phyloP scores from a whole-genome alignment of 2,888 invertebrate species.

The Pachydiplax longipennis region DNA sequence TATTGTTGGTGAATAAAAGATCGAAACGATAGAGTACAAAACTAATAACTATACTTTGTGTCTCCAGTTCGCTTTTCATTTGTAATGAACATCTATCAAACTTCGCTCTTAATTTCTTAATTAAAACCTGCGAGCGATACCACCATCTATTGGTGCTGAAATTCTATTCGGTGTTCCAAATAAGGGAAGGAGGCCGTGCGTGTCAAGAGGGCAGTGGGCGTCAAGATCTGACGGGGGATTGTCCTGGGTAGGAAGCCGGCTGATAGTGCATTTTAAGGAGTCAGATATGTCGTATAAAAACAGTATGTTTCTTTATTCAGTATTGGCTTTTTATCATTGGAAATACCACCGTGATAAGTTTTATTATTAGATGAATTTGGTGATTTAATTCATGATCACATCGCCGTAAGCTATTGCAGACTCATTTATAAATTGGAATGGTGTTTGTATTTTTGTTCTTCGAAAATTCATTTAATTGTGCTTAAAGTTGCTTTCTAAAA shows the following conservation, averaged over 20 bases:
- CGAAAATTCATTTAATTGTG: background rate
- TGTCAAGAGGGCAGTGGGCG: slow-evolving; percentile 45
- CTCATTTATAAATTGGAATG: background rate
- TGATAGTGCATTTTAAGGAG: background rate
- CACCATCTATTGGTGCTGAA: slow-evolving; percentile 40
- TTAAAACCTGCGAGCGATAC: background rate
- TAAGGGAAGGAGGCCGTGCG: slow-evolving; percentile 46
- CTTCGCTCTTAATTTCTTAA: background rate
- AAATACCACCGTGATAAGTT: background rate
- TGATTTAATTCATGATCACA: background rate
- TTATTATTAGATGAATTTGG: too few species aligned
- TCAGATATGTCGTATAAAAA: slow-evolving; percentile 43
- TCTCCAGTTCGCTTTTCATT: background rate
- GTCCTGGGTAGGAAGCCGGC: slow-evolving; percentile 33
- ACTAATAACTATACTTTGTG: too few species aligned
- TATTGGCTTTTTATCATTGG: too few species aligned
- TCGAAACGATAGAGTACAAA: too few species aligned
- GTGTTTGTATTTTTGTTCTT: too few species aligned
- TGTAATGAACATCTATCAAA: background rate
- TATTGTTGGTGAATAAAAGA: too few species aligned
- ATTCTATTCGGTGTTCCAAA: slow-evolving; percentile 47
- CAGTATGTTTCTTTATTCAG: background rate
- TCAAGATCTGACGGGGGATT: slow-evolving; percentile 29
- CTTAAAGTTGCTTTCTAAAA: background rate
- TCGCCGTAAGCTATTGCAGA: background rate